phyloP scores from a whole-genome alignment of 2,797 vertebrate genomes.

The Danio aesculapii region DNA sequence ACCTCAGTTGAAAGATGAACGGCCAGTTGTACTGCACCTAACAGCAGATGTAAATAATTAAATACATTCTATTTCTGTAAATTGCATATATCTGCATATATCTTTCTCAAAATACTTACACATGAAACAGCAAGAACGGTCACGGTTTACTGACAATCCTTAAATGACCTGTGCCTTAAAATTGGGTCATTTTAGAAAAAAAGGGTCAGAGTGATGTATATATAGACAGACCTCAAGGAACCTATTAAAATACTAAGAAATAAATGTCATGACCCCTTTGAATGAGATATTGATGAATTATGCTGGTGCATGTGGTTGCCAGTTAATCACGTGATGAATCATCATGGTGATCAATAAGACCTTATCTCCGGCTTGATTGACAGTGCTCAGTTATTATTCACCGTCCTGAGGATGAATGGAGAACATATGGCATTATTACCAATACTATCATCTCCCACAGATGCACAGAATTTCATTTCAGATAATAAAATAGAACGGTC shows the following conservation, averaged over 20 bases:
- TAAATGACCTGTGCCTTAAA: no score
- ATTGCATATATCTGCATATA: no score
- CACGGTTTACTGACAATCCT: no score
- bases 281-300: not conserved
- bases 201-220: not conserved
- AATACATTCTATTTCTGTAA: no score
- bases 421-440: conserved; percentile 41
- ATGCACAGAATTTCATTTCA: conserved; percentile 30
- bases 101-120: no score
- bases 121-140: no score
- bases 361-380: conserved; percentile 34
- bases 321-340: conserved; percentile 53
- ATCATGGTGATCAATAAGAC: conserved; percentile 53
- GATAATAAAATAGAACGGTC: conserved; percentile 37
- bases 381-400: conserved; percentile 27
- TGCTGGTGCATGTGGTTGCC: not conserved
- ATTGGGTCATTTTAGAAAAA: not conserved
- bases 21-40: no score
- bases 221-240: not conserved
- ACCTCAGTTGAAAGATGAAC: no score
- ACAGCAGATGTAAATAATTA: no score
- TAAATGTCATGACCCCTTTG: not conserved
- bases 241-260: not conserved
- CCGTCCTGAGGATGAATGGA: conserved; percentile 33
- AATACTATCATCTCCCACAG: conserved; percentile 28